Evolutionary conservation across 2,113 vertebrate genomes (phyloP).

Genomic region (Bostrychus sinensis): DNA sequence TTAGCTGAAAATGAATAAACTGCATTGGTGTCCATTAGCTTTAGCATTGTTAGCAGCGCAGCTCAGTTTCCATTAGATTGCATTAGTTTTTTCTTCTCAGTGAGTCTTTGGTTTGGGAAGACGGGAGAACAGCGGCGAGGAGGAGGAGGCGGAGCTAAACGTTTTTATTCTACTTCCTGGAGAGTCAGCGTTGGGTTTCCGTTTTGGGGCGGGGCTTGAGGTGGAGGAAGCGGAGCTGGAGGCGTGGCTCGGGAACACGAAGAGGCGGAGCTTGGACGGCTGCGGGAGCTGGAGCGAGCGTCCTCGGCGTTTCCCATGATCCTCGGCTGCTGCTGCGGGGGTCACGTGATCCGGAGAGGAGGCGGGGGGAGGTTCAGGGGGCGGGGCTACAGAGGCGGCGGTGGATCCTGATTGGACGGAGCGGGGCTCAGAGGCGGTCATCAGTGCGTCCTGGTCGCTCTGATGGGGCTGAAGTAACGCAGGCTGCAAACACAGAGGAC

Average conservation of each 20-base stretch:
- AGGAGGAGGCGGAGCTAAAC: conserved; percentile 46
- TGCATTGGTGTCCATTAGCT: not conserved
- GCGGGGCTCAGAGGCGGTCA: not conserved
- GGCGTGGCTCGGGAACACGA: conserved; percentile 23
- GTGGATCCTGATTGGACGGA: conserved; percentile 9
- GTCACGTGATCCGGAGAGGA: fast-evolving
- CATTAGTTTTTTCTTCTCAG: conserved; percentile 24
- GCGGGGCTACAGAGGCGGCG: conserved; percentile 1
- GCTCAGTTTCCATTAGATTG: not conserved
- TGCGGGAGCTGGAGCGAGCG: conserved; percentile 35
- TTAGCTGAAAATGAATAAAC: not conserved
- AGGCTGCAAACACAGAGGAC: conserved; percentile 63
- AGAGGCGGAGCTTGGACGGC: conserved; percentile 52
- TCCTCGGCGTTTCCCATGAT: not conserved
- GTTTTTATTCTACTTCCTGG: conserved; percentile 10
- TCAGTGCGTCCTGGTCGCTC: conserved; percentile 50
- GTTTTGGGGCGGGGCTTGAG: not conserved
- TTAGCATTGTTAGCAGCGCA: not conserved
- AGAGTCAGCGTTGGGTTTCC: not conserved
- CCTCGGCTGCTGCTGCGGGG: not conserved
- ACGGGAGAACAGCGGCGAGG: conserved; percentile 57
- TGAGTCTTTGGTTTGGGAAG: conserved; percentile 90
- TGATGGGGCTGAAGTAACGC: conserved; percentile 62
- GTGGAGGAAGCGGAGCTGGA: not conserved
- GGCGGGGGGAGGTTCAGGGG: not conserved